Evolutionary conservation across 2,888 invertebrate genomes (phyloP), one percentile per base, ranked within the genome.

Genomic region (Sylvicola cinctus): DNA sequence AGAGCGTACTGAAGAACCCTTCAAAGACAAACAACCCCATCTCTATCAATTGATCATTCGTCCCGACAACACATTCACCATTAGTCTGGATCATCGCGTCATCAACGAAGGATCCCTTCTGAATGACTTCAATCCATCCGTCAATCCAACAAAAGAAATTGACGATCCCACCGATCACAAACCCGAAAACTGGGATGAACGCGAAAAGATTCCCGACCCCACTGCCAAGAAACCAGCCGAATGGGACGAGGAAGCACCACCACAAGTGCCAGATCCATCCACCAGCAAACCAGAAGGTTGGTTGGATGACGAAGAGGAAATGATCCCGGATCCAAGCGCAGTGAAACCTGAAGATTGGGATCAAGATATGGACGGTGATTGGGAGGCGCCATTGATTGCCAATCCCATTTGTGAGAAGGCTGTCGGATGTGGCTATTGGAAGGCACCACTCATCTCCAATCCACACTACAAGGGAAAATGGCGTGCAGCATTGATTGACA

Each of bases 351-450:
- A 68, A 0, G 96, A 98, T 58, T 98, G 96, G 93, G 96, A 98
- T 56, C 72, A 78, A 13, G 93, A 95, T 43, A 96, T 96, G 79
- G 98, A 98, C 60, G 98, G 98, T 2, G 81, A 83, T 50, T 99
- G 96, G 96, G 96, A 96, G 57, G 76, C 96, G 4, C 88, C 95
- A 0, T 64, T 85, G 36, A 71, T 95, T 20, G 77, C 79, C 47
- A 98, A 98, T 63, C 88, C 93, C 0, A 63, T 63, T 3, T 96
- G 95, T 51, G 66, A 65, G 42, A 52, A 61, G 34, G 75, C 73
- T 5, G 67, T 77, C 3, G 96, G 98, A 11, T 98, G 98, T 61
- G 98, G 98, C 0, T 61, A 63, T 29, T 98, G 96, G 88, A 70
- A 70, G 41, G 67, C 81, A 13, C 85, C 88, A 13, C 61, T 74